Evolutionary conservation across 2,797 vertebrate species (phyloP).

Genomic region (Hippoglossus hippoglossus): DNA sequence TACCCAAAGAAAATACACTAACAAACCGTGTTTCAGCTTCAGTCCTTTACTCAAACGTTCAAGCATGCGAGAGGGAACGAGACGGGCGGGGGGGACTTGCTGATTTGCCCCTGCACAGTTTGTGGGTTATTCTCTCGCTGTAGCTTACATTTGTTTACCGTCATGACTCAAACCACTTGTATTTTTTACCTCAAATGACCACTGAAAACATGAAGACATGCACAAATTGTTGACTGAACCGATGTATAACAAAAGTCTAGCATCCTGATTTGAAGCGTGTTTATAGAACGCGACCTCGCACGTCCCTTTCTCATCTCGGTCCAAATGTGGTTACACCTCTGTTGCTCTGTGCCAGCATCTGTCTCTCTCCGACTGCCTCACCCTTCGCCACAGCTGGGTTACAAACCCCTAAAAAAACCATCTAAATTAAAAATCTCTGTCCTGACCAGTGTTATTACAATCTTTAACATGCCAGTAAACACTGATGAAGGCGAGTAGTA

Average conservation of each 20-base stretch:
- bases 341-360: conserved; percentile 68
- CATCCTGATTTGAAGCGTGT: conserved; percentile 78
- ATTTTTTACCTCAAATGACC: conserved; percentile 77
- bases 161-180: conserved; percentile 72
- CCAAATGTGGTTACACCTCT: conserved; percentile 77
- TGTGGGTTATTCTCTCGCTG: conserved; percentile 59
- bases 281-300: conserved; percentile 75
- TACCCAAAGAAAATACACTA: conserved; percentile 78
- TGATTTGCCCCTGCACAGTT: conserved; percentile 46
- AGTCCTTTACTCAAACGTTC: conserved; percentile 47
- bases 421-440: conserved; percentile 80
- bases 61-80: conserved; percentile 35
- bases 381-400: conserved; percentile 61
- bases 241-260: conserved; percentile 74
- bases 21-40: conserved; percentile 50
- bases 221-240: conserved; percentile 74
- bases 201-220: conserved; percentile 73
- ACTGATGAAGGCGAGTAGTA: conserved; percentile 84
- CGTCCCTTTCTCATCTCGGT: conserved; percentile 71
- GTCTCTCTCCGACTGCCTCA: conserved; percentile 65
- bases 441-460: conserved; percentile 85
- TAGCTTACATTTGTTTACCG: conserved; percentile 72
- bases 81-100: conserved; percentile 49
- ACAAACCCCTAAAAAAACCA: conserved; percentile 67
- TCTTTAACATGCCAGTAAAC: conserved; percentile 85